These are phyloP conservation scores for Crotalus viridis DNA, from an alignment of 2,113 vertebrate species.

Conservation along the genomic window DNA sequence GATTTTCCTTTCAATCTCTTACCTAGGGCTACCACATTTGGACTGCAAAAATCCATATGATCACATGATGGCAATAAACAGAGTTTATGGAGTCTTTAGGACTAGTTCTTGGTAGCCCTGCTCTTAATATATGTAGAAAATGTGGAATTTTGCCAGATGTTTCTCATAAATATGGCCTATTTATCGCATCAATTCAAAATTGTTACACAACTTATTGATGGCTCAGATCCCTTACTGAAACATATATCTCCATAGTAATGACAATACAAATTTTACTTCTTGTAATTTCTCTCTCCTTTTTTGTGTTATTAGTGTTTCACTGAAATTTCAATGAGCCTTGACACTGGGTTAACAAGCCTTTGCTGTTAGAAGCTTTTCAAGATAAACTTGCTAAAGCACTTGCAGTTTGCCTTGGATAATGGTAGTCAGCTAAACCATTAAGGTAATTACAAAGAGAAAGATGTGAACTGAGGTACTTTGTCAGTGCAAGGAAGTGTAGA, in stretches of 20 bases:
- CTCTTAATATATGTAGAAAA: neutral
- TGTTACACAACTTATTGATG: neutral
- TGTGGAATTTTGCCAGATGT: neutral
- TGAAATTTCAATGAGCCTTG: conserved; percentile 34
- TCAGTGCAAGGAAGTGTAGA: conserved; percentile 34
- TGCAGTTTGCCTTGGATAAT: conserved; percentile 34
- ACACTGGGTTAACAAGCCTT: conserved; percentile 42
- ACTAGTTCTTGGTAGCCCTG: neutral
- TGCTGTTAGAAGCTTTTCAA: conserved; percentile 26
- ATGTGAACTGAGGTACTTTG: conserved; percentile 40
- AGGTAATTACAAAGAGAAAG: conserved; percentile 45
- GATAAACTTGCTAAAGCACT: conserved; percentile 24
- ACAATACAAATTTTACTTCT: conserved; percentile 8
- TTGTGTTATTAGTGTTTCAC: conserved; percentile 1
- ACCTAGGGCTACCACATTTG: neutral
- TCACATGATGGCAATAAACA: neutral
- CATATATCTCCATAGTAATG: conserved; percentile 20
- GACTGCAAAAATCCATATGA: neutral
- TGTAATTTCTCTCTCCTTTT: neutral
- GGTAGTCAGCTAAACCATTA: conserved; percentile 38
- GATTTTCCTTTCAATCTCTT: neutral
- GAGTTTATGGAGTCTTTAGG: neutral
- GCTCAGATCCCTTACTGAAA: neutral
- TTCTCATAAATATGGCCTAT: neutral
- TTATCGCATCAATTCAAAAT: neutral